Conservation (phyloP, 2,797 vertebrate genomes). For the Neosalanx taihuensis region DNA sequence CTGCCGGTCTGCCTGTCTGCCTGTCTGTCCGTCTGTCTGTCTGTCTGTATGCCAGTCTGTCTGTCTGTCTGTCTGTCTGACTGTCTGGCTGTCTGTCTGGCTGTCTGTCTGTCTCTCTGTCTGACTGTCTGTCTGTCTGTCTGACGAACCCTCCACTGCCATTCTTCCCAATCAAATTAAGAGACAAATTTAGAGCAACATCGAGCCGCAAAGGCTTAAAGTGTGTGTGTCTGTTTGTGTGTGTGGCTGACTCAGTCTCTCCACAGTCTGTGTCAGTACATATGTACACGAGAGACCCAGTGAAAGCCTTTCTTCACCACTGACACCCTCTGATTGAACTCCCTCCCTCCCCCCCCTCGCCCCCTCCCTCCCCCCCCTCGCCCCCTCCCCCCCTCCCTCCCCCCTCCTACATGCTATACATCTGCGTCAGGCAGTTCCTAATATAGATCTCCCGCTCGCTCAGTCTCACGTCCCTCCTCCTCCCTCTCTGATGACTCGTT, state of each 20-base stretch:
- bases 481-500: too few species aligned
- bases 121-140: neutral
- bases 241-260: neutral
- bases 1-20: too few species aligned
- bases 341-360: neutral
- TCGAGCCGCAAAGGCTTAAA: too few species aligned
- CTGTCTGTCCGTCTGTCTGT: neutral
- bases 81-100: neutral
- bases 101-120: neutral
- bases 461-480: too few species aligned
- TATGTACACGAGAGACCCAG: too few species aligned
- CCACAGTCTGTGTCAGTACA: neutral
- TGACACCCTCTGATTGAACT: neutral
- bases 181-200: too few species aligned
- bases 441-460: too few species aligned
- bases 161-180: too few species aligned
- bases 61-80: neutral
- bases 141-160: neutral
- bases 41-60: neutral
- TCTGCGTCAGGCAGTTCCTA: too few species aligned
- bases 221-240: conserved; percentile 8
- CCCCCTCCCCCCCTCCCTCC: too few species aligned
- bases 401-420: neutral
- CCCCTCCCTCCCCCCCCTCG: neutral
- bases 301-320: neutral